phyloP scores from a whole-genome alignment of 2,888 invertebrate genomes.

The Physocephala rufipes region DNA sequence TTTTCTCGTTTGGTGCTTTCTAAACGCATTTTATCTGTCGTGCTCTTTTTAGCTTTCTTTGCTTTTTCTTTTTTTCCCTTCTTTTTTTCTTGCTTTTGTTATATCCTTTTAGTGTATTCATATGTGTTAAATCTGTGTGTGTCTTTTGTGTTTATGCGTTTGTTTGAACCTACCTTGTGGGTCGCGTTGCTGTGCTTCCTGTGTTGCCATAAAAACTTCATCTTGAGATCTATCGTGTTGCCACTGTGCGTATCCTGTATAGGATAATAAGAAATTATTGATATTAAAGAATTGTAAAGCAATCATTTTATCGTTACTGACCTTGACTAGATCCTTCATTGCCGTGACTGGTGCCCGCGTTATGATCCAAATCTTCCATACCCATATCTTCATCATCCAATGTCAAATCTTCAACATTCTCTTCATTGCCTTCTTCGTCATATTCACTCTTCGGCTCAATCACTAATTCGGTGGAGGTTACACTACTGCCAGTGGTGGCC shows the following conservation, averaged over 20 bases:
- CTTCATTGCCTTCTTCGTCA: constrained; percentile 75
- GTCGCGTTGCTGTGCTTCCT: constrained; percentile 80
- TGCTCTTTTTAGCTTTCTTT: constrained; percentile 57
- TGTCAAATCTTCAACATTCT: constrained; percentile 85
- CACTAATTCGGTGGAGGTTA: constrained; percentile 57
- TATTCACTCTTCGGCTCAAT: constrained; percentile 81
- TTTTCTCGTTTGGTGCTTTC: constrained; percentile 10
- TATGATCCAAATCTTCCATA: constrained; percentile 70
- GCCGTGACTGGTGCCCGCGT: constrained; percentile 76
- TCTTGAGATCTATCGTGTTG: constrained; percentile 87
- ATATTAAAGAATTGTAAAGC: constrained; percentile 12
- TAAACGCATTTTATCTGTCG: constrained; percentile 51
- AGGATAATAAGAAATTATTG: constrained; percentile 45
- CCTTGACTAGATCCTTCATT: constrained; percentile 78
- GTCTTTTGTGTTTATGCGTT: constrained; percentile 40
- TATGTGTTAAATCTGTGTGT: constrained; percentile 18
- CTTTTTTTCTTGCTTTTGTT: constrained; percentile 35
- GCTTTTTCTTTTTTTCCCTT: constrained; percentile 48
- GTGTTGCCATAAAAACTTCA: constrained; percentile 85
- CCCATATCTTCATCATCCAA: constrained; percentile 81
- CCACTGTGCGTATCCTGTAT: constrained; percentile 84
- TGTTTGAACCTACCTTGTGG: constrained; percentile 82
- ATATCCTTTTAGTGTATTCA: constrained; percentile 14
- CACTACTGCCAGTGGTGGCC: constrained; percentile 43
- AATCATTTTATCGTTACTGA: constrained; percentile 49